Conservation (phyloP, 92 coral and sea anemone genomes). For the Epizoanthus ramosus region DNA sequence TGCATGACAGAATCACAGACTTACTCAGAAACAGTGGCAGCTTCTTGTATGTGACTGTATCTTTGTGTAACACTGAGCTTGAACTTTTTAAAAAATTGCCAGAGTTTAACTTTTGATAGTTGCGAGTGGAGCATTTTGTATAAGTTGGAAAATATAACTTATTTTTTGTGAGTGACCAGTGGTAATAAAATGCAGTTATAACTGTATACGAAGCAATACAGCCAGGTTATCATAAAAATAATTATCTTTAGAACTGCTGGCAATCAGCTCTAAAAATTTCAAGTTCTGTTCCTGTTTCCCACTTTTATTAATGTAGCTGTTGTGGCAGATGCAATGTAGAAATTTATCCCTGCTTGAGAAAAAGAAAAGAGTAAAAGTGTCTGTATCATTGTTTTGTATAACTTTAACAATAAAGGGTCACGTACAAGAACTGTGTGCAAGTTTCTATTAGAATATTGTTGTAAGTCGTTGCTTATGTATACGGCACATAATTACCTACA, state of each 20-base stretch:
- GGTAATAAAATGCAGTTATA: not conserved
- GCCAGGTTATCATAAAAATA: too few relatives aligned
- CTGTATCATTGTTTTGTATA: not conserved
- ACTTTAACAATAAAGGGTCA: constrained; percentile 2
- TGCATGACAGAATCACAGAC: not conserved
- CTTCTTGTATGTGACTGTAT: not conserved
- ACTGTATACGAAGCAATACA: too few relatives aligned
- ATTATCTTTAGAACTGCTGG: too few relatives aligned
- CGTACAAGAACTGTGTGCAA: not conserved
- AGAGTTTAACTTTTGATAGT: not conserved
- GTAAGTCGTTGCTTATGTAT: too few relatives aligned
- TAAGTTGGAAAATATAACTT: not conserved
- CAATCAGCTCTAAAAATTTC: not conserved
- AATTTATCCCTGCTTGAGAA: not conserved
- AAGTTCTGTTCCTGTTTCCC: not conserved
- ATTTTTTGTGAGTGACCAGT: not conserved
- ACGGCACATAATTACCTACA: too few relatives aligned
- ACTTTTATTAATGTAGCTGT: not conserved
- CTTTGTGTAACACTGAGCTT: not conserved
- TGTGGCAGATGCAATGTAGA: not conserved
- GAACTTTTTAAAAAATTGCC: constrained; percentile 2
- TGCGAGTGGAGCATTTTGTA: not conserved
- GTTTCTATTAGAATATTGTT: too few relatives aligned
- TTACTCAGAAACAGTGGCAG: not conserved
- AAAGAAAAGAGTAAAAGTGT: not conserved